phyloP scores from a whole-genome alignment of 2,888 invertebrate species.

The Thumatha senex region DNA sequence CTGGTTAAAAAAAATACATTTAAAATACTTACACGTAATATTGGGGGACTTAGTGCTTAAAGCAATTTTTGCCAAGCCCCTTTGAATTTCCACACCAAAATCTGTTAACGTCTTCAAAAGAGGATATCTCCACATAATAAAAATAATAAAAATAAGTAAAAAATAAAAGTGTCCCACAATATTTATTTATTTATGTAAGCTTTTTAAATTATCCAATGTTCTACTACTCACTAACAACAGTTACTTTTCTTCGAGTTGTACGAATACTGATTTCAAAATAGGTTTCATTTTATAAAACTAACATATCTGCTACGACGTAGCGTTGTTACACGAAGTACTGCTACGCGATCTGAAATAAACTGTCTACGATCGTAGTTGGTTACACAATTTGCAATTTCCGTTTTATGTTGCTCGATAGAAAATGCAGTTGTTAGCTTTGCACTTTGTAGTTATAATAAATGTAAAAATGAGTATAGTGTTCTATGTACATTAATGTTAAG shows the following conservation, averaged over 20 bases:
- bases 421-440: neutral
- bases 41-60: too few relatives aligned
- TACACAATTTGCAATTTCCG: slow-evolving; percentile 25
- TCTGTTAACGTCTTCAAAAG: too few relatives aligned
- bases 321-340: slow-evolving; percentile 11
- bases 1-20: too few relatives aligned
- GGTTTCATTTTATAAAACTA: neutral
- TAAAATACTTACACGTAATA: too few relatives aligned
- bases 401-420: slow-evolving; percentile 1
- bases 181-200: too few relatives aligned
- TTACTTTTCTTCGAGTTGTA: neutral
- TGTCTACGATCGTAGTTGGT: slow-evolving; percentile 23
- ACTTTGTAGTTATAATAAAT: neutral
- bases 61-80: too few relatives aligned
- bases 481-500: neutral
- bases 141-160: too few relatives aligned
- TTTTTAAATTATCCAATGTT: too few relatives aligned
- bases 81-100: too few relatives aligned
- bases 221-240: too few relatives aligned
- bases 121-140: too few relatives aligned
- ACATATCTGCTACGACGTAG: slow-evolving; percentile 29
- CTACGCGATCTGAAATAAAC: slow-evolving; percentile 22
- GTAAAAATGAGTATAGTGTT: neutral
- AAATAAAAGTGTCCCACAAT: too few relatives aligned
- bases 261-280: neutral